Conservation (phyloP, 2,797 vertebrate species). For the Poecilia wingei region DNA sequence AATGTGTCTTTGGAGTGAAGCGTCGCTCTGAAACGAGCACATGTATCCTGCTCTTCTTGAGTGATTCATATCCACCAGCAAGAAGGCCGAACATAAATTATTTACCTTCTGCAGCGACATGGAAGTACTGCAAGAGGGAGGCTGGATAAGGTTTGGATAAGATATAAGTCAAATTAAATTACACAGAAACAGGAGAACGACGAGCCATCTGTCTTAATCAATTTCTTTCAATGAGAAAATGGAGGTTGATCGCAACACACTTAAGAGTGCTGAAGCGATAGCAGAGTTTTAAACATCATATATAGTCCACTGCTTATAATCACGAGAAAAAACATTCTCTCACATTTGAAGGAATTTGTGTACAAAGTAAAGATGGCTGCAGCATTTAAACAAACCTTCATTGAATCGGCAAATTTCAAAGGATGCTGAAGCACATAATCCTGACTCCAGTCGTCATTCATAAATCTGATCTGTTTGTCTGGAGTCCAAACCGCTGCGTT, state of each 20-base stretch:
- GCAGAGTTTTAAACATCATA: not conserved
- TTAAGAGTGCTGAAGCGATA: not conserved
- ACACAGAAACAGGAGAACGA: constrained; percentile 27
- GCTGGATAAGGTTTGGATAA: constrained; percentile 13
- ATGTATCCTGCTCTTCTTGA: constrained; percentile 70
- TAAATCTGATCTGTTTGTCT: constrained; percentile 41
- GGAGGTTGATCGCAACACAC: not conserved
- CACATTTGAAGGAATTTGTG: not conserved
- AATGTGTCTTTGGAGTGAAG: constrained; percentile 43
- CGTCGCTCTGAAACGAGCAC: constrained; percentile 54
- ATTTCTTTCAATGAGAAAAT: not conserved
- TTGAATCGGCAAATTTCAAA: constrained; percentile 1
- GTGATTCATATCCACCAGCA: constrained; percentile 74
- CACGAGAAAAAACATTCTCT: not conserved
- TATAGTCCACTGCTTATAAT: not conserved
- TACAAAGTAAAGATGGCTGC: not conserved
- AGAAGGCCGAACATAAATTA: constrained; percentile 74
- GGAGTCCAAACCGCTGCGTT: constrained; percentile 34
- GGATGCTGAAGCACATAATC: constrained; percentile 23
- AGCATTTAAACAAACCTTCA: constrained; percentile 3
- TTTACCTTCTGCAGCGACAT: constrained; percentile 72
- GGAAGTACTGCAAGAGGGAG: constrained; percentile 38
- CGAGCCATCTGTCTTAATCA: not conserved
- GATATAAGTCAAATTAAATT: constrained; percentile 31
- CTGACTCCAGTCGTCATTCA: constrained; percentile 60